A percentile compares a stretch with the other conserved stretches of the same genome.
Evolutionary conservation across 2,888 invertebrate genomes (phyloP).

Genomic region (Trichacis sp.): DNA sequence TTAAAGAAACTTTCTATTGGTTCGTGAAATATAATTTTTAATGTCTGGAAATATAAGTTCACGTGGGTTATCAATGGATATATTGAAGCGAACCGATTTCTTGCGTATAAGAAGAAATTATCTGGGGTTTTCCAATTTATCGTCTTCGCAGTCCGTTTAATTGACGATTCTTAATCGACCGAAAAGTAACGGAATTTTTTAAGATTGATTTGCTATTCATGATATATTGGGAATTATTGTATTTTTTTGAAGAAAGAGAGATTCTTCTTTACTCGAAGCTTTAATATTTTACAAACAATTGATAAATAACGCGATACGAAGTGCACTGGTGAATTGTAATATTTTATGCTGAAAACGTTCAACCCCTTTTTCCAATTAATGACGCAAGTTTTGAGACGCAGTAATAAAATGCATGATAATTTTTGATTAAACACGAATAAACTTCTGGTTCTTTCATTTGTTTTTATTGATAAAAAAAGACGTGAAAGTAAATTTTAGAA

Average conservation of each 20-base stretch:
- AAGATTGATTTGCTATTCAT: no score
- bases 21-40: slow-evolving; percentile 1
- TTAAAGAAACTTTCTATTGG: slow-evolving; percentile 1
- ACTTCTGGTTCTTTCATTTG: no score
- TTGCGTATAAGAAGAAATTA: not conserved
- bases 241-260: not conserved
- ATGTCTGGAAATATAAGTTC: slow-evolving; percentile 11
- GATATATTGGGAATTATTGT: no score
- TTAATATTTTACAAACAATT: not conserved
- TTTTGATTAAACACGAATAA: no score
- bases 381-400: no score
- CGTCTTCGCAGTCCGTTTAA: not conserved
- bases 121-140: not conserved
- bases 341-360: not conserved
- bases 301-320: not conserved
- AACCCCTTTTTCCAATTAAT: not conserved
- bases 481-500: no score
- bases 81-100: not conserved
- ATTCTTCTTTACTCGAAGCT: not conserved
- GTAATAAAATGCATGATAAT: no score
- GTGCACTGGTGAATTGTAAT: not conserved
- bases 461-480: no score
- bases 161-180: not conserved
- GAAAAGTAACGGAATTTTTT: no score
- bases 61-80: slow-evolving; percentile 22